phyloP scores from a whole-genome alignment of 2,113 vertebrate genomes.

The Apistogramma diplotaenia region DNA sequence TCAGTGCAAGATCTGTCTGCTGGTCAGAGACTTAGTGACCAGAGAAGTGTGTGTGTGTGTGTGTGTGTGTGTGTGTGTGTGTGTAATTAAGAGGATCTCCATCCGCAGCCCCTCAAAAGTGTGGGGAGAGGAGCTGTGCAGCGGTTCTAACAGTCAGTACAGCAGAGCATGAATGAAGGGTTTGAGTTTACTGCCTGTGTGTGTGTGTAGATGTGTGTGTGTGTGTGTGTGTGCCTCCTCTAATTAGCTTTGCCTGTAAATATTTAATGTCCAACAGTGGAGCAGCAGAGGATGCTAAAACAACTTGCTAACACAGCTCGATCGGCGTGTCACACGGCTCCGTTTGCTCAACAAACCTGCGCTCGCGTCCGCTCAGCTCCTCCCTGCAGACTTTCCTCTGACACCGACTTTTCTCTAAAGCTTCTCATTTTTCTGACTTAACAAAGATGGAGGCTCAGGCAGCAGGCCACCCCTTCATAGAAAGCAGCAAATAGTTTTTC shows the following conservation, averaged over 20 bases:
- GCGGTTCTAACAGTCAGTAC: neutral
- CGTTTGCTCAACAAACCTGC: neutral
- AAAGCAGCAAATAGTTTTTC: neutral
- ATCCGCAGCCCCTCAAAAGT: neutral
- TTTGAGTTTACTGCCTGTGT: neutral
- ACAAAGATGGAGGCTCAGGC: neutral
- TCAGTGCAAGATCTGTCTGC: slow-evolving; percentile 24
- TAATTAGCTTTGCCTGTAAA: slow-evolving; percentile 44
- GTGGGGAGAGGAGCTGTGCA: neutral
- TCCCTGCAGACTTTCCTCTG: neutral
- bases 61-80: neutral
- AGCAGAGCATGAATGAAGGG: neutral
- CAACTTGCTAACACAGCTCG: neutral
- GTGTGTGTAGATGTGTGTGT: neutral
- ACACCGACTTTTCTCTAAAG: neutral
- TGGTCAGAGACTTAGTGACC: slow-evolving; percentile 18
- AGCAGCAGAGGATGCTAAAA: slow-evolving; percentile 9
- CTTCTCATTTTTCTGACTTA: neutral
- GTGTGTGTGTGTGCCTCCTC: neutral
- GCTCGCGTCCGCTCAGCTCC: neutral
- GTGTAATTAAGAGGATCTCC: neutral
- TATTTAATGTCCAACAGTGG: slow-evolving; percentile 30
- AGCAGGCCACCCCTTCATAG: neutral
- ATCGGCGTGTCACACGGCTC: neutral
- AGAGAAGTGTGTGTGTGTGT: neutral